Evolutionary conservation across 2,888 invertebrate genomes (phyloP), one percentile per base, ranked within the genome.

Genomic region (Torymus tubicola): DNA sequence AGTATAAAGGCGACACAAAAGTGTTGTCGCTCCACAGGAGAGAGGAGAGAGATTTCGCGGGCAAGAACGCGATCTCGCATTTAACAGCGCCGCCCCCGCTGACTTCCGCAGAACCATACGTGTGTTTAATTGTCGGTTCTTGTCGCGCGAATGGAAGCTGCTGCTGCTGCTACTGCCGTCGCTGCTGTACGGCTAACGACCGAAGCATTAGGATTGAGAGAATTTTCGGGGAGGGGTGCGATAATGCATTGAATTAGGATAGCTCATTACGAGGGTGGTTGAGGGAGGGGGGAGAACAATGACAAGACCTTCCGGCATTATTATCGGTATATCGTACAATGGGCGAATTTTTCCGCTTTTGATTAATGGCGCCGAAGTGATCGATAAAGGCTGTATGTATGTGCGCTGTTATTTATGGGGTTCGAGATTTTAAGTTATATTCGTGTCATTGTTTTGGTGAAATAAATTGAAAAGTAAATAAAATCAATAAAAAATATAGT

Each of bases 51-150:
- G 24, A 70, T 64, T 57, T 77, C 50, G 31, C 18, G 5, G 65
- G 60, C 61, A 76, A 79, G 78, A 82, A 80, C 78, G 81, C 73
- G 76, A 83, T 82, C 75, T 78, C 70, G 78, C 81, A 81, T 83
- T 82, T 83, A 83, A 82, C 81, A 83, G 74, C 78, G 82, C 70
- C 77, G 80, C 80, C 79, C 82, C 57, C 73, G 52, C 77, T 82
- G 83, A 83, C 83, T 83, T 71, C 74, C 76, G 70, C 82, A 82
- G 42, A 42, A 79, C 67, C 81, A 80, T 81, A 81, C 82, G 82
- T 83, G 81, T 79, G 81, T 82, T 81, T 83, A 83, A 83, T 83
- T 82, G 83, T 83, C 82, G 78, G 77, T 82, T 83, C 80, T 82
- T 83, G 82, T 64, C 73, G 18, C 74, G 14, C 71, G 71, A 78